phyloP scores from a whole-genome alignment of 2,113 vertebrate species.

The Phyllostomus discolor region DNA sequence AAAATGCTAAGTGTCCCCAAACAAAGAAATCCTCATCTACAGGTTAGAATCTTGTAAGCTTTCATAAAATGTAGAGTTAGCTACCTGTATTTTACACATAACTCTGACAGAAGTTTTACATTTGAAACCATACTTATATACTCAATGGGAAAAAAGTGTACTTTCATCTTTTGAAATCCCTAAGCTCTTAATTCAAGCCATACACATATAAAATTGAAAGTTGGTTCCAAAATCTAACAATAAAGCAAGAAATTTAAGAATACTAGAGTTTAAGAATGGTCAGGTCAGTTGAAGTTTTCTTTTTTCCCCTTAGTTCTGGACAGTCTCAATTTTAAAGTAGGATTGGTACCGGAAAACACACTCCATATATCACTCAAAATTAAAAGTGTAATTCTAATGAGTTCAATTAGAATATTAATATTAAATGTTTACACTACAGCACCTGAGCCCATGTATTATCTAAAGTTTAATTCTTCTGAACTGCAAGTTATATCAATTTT shows the following conservation, averaged over 20 bases:
- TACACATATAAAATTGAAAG: background rate
- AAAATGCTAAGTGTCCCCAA: background rate
- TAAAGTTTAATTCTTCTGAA: slow-evolving; percentile 20
- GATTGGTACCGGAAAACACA: background rate
- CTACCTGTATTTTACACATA: background rate
- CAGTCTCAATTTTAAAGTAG: background rate
- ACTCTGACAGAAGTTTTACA: background rate
- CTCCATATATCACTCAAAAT: background rate
- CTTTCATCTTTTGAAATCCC: background rate
- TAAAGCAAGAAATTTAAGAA: background rate
- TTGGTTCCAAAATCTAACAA: background rate
- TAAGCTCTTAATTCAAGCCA: background rate
- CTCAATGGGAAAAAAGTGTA: background rate
- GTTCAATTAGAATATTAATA: background rate
- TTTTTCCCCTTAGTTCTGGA: background rate
- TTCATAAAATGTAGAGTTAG: background rate
- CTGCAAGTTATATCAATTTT: background rate
- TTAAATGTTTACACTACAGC: background rate
- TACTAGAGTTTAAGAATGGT: background rate
- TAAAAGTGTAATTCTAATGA: background rate
- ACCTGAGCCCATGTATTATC: background rate
- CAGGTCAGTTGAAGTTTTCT: background rate
- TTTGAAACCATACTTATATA: background rate
- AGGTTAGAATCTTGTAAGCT: background rate
- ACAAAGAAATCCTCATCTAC: background rate